Evolutionary conservation across 2,888 invertebrate species (phyloP), one percentile per base, ranked within the genome.

Genomic region (Scrobipalpa costella): DNA sequence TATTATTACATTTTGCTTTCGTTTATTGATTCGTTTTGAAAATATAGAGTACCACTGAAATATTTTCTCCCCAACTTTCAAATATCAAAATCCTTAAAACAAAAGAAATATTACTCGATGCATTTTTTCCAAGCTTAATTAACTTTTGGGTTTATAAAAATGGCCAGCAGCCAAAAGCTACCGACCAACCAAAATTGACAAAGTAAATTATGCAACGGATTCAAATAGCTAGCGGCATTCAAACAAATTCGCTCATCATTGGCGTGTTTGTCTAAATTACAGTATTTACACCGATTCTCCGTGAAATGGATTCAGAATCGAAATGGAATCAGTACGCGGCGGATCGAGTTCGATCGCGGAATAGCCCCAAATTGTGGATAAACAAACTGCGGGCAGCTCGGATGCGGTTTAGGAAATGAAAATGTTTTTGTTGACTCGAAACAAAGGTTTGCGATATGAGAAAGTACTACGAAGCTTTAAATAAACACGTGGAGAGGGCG

Each of bases 321-420:
- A 81, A 79, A 78, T 73, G 71, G 76, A 78, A 83, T 78, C 79
- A 77, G 75, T 70, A 73, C 73, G 74, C 72, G 74, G 71, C 65
- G 72, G 75, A 78, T 73, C 71, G 74, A 70, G 70, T 74, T 75
- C 68, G 68, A 73, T 75, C 69, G 72, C 66, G 71, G 72, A 76
- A 78, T 78, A 78, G 55, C 73, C 73, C 74, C 72, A 78, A 81
- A 83, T 80, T 78, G 80, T 60, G 76, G 73, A 82, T 81, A 80
- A 81, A 83, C 82, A 83, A 80, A 80, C 81, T 75, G 76, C 72
- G 68, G 71, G 64, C 67, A 71, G 69, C 67, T 69, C 72, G 70
- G 78, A 77, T 71, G 73, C 73, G 74, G 74, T 61, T 72, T 78
- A 77, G 77, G 76, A 79, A 81, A 81, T 82, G 80, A 79, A 80